Evolutionary conservation across 2,888 invertebrate species (phyloP).

Genomic region (Spisula solida): DNA sequence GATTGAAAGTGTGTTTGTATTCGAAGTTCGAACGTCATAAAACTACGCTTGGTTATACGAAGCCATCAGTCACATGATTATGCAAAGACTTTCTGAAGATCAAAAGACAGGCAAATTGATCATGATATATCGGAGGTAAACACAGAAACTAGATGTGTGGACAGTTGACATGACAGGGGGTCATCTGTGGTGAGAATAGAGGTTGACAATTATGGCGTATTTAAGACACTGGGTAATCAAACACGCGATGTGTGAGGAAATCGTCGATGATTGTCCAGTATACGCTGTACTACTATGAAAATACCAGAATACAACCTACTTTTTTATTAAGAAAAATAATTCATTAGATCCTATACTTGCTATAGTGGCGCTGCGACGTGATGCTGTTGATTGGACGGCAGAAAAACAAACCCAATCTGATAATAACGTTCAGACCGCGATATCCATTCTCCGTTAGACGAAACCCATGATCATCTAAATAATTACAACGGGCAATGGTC

Average conservation of each 20-base stretch:
- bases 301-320: neutral
- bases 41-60: no score
- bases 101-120: neutral
- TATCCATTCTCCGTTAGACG: neutral
- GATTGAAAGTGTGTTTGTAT: no score
- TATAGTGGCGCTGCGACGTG: neutral
- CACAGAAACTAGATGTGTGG: neutral
- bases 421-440: neutral
- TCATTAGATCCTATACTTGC: neutral
- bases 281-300: neutral
- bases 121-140: neutral
- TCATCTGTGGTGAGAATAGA: neutral
- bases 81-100: neutral
- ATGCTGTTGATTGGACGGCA: neutral
- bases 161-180: neutral
- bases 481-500: slow-evolving; percentile 47
- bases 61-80: neutral
- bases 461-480: neutral
- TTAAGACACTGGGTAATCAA: neutral
- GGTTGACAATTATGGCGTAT: slow-evolving; percentile 3
- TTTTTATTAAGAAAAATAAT: slow-evolving; percentile 17
- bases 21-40: no score
- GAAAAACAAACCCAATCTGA: neutral
- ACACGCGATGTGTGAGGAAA: neutral
- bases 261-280: neutral